A percentile compares a stretch with the other conserved stretches of the same genome.
phyloP scores from a whole-genome alignment of 2,888 invertebrate species.

The Uropetala carovei region DNA sequence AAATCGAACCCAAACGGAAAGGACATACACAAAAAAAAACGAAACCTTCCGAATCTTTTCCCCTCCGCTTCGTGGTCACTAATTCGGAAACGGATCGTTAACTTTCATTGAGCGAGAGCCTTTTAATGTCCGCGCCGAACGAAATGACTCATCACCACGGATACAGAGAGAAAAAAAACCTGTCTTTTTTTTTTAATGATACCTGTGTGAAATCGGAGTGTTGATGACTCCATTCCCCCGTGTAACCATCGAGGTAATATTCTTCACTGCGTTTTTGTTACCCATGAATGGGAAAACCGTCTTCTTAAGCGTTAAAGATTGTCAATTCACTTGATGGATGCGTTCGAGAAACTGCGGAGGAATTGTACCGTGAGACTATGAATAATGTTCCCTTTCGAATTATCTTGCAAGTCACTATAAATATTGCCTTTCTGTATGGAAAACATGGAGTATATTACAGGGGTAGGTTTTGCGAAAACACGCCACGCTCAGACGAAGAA shows the following conservation, averaged over 20 bases:
- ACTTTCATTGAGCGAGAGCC: neutral
- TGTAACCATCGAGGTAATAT: neutral
- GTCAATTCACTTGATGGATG: conserved; percentile 17
- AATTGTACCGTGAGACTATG: neutral
- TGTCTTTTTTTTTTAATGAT: neutral
- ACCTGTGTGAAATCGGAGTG: neutral
- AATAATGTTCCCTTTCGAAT: neutral
- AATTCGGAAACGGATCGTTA: conserved; percentile 24
- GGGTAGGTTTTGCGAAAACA: neutral
- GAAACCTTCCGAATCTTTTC: neutral
- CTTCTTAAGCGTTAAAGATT: neutral
- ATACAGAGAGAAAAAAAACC: neutral
- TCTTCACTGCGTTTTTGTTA: neutral
- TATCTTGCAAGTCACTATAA: conserved; percentile 13
- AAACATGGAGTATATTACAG: neutral
- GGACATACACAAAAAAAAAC: neutral
- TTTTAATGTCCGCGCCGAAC: neutral
- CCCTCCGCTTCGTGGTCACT: neutral
- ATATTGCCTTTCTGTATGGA: conserved; percentile 13
- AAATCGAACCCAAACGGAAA: neutral
- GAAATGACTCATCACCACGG: neutral
- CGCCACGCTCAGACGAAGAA: neutral
- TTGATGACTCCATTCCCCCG: conserved; percentile 1
- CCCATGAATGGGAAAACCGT: neutral
- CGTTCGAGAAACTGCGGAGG: neutral